Evolutionary conservation across 2,113 vertebrate genomes (phyloP), one percentile per base, ranked within the genome.

Genomic region (Cnemophilus loriae): DNA sequence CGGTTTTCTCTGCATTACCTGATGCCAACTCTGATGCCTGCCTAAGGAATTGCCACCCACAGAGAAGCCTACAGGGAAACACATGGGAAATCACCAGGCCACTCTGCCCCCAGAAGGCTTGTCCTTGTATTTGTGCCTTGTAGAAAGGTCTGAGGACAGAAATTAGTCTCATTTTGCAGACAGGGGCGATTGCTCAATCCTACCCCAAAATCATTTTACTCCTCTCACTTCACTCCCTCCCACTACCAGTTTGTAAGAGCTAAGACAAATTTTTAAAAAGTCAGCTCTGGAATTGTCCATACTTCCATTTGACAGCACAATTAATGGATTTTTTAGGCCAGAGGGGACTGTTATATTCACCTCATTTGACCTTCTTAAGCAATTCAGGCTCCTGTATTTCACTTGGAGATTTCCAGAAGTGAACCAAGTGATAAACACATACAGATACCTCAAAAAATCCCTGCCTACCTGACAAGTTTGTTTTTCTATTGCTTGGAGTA

Each of bases 401-500:
- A 57, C 69, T 68, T 0, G 0, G 41, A 52, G 67, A 69, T 64
- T 87, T 87, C 53, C 81, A 79, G 60, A 46, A 87, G 57, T 1
- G 4, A 75, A 79, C 37, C 60, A 85, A 87, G 44, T 35, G 37
- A 91, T 49, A 87, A 89, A 94, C 35, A 79, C 46, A 41, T 37
- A 65, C 11, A 87, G 57, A 78, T 42, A 84, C 6, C 65, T 78
- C 74, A 53, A 46, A 87, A 96, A 86, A 75, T 46, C 56, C 44
- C 22, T 84, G 44, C 59, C 52, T 75, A 60, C 20, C 44, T 78
- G 86, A 86, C 60, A 87, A 46, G 41, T 83, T 90, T 75, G 52
- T 13, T 80, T 90, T 91, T 65, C 75, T 94, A 35, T 74, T 84
- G 60, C 77, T 81, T 75, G 70, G 61, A 85, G 41, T 86, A 93